Evolutionary conservation across 2,113 vertebrate species (phyloP).

Genomic region (Eulacestoma nigropectus): DNA sequence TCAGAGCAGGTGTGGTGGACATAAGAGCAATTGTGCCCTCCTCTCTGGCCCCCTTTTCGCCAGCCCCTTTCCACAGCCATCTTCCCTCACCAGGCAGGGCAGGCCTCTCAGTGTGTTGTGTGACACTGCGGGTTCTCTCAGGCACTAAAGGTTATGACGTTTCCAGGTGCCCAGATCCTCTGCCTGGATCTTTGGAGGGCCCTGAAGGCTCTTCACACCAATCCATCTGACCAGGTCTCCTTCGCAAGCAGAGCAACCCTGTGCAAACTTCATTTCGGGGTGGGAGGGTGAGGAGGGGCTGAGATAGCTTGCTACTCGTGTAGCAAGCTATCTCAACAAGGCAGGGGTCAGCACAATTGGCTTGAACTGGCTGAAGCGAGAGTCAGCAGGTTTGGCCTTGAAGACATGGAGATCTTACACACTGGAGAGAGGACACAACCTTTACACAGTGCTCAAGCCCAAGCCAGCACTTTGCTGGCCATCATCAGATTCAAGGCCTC

Average conservation of each 20-base stretch:
- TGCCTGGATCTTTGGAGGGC: background rate
- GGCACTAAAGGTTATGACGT: background rate
- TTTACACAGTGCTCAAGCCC: background rate
- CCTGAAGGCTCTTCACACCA: background rate
- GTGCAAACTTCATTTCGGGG: background rate
- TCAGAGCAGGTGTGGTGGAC: background rate
- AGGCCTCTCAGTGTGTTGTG: accelerated
- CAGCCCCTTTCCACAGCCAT: background rate
- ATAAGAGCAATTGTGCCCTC: background rate
- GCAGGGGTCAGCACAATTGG: background rate
- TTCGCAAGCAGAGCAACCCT: background rate
- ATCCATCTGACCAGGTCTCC: background rate
- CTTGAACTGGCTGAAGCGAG: background rate
- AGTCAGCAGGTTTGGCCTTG: background rate
- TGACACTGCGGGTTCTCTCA: accelerated
- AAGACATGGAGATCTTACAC: background rate
- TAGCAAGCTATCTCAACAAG: background rate
- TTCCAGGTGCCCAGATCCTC: background rate
- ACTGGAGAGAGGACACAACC: background rate
- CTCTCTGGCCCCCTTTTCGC: background rate
- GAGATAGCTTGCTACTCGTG: background rate
- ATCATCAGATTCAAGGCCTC: background rate
- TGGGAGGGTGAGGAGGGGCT: background rate
- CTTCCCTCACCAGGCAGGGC: background rate
- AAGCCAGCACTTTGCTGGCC: background rate